Evolutionary conservation across 2,113 vertebrate genomes (phyloP).

Genomic region (Campylorhamphus procurvoides): DNA sequence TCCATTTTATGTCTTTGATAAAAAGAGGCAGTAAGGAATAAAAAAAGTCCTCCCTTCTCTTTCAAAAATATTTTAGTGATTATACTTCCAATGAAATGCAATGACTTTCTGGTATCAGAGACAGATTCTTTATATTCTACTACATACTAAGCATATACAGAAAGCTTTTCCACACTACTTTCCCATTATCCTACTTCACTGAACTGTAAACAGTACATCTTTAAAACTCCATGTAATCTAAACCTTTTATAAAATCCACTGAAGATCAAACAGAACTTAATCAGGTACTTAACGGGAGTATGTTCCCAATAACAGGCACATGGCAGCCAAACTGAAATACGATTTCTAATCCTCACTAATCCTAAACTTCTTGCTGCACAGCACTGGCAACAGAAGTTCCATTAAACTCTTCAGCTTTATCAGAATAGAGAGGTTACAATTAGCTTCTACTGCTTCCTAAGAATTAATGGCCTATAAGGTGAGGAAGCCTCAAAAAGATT

Average conservation of each 20-base stretch:
- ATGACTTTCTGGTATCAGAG: not conserved
- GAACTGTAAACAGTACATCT: not conserved
- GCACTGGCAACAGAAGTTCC: not conserved
- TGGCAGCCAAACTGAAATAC: not conserved
- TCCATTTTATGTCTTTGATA: not conserved
- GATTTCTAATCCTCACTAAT: slow-evolving; percentile 40
- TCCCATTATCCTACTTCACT: not conserved
- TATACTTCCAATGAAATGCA: not conserved
- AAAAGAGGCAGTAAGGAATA: not conserved
- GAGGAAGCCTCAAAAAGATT: not conserved
- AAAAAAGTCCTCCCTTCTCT: not conserved
- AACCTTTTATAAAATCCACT: slow-evolving; percentile 8
- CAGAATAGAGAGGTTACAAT: not conserved
- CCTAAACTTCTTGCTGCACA: not conserved
- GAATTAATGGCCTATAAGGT: not conserved
- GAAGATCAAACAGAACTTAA: slow-evolving; percentile 6
- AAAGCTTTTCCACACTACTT: not conserved
- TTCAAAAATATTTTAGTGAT: not conserved
- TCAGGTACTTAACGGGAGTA: not conserved
- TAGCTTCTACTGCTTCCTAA: not conserved
- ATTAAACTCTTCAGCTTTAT: slow-evolving; percentile 9
- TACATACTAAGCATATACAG: not conserved
- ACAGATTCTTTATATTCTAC: not conserved
- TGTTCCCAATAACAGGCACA: not conserved
- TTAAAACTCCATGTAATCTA: not conserved